phyloP scores from a whole-genome alignment of 2,888 invertebrate genomes.

The Cryptus armator region DNA sequence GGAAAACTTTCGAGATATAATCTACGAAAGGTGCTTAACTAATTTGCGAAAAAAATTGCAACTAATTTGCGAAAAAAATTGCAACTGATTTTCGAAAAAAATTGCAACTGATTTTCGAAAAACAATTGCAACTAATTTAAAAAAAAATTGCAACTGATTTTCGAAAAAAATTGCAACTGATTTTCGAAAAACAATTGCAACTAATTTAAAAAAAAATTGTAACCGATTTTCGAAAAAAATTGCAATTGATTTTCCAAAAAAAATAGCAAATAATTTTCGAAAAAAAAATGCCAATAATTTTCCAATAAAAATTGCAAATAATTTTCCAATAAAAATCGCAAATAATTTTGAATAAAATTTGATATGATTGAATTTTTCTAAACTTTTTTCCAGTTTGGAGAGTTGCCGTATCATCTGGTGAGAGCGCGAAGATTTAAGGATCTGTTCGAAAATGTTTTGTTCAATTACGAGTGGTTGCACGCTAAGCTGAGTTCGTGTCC shows the following conservation, averaged over 20 bases:
- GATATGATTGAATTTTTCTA: slow-evolving; percentile 47
- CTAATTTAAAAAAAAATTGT: not conserved
- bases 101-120: not conserved
- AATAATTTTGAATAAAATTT: not conserved
- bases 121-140: not conserved
- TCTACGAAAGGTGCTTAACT: slow-evolving; percentile 92
- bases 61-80: too few relatives aligned
- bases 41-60: too few relatives aligned
- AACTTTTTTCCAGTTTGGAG: slow-evolving; percentile 90
- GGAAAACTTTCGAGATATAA: slow-evolving; percentile 96
- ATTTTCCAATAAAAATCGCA: not conserved
- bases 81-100: not conserved
- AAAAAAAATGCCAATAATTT: too few relatives aligned
- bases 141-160: too few relatives aligned
- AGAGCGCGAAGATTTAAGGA: slow-evolving; percentile 96
- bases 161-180: too few relatives aligned
- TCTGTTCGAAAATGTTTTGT: slow-evolving; percentile 95
- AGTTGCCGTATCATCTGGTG: slow-evolving; percentile 97
- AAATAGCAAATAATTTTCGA: not conserved
- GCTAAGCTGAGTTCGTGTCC: slow-evolving; percentile 98
- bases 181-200: slow-evolving; percentile 49
- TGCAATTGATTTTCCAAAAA: too few relatives aligned
- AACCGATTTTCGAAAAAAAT: slow-evolving; percentile 49
- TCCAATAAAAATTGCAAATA: too few relatives aligned
- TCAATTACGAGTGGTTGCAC: slow-evolving; percentile 99